Evolutionary conservation across 2,113 vertebrate genomes (phyloP), one percentile per base, ranked within the genome.

Genomic region (Picathartes gymnocephalus): DNA sequence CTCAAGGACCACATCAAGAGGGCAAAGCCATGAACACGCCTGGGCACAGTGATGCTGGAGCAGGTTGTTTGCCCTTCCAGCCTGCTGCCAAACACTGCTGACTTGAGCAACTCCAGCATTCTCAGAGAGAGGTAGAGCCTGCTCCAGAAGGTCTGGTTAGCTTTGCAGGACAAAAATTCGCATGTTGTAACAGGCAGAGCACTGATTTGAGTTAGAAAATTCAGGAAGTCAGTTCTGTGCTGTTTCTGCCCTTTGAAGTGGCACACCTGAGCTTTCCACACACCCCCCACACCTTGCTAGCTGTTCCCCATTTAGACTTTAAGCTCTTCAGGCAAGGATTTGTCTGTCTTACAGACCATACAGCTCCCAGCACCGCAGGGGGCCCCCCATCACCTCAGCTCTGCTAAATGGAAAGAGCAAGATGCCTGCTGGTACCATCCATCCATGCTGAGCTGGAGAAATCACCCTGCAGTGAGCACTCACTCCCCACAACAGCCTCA

Each of bases 241-340:
- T 37, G 40, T 25, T 61, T 92, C 48, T 80, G 81, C 73, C 77
- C 80, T 64, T 79, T 42, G 57, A n/a, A 86, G 37, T 35, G 8
- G 64, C 44, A 50, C 72, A 94, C 88, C 90, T 88, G 47, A 35
- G 22, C 56, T 42, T 80, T 53, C 71, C 56, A 69, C 56, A 54
- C 33, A 69, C 54, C 47, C 11, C 39, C 15, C 27, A 15, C 27
- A 11, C 19, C 39, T 33, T 21, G 17, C 56, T 62, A 35, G 37
- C 80, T 90, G 56, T 74, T 90, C 76, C 51, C 60, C 51, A 83
- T 93, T 97, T 92, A 96, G 86, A 62, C 69, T 84, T 80, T 91
- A 96, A 95, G 90, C 85, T 96, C 94, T 95, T 94, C 90, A 93
- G 82, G 76, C 51, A 54, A 90, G 90, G 93, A 95, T 96, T 95